Base-by-base conservation (phyloP, 2,888 invertebrate genomes). In the Laothoe populi region DNA sequence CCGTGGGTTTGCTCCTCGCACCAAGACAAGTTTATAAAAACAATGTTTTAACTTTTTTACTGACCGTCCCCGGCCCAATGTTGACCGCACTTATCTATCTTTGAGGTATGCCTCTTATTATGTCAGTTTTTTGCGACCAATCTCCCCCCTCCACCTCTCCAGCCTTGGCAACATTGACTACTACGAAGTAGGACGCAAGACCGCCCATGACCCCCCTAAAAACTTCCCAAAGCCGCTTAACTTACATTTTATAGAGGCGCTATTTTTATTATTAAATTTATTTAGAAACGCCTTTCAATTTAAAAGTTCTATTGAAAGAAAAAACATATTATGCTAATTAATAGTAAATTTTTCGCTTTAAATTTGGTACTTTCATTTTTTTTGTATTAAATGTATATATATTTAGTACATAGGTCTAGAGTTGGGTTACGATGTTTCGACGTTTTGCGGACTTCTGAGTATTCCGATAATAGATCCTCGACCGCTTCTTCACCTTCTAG, bases 61-160 rank as follows among this genome's bases (percentile, higher is more conserved):
- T 23, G 45, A 64, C 85, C 8, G 59, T 88, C 81, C 84, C 5
- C 49, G 63, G 64, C 64, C 74, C 73, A 75, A 77, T 70, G 78
- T 81, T 84, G 83, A 84, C 83, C 86, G 84, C 83, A 86, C 84
- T 86, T 86, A 87, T 84, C 83, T 83, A 76, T 73, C 77, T 71
- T 79, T 78, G 79, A 83, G 83, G 83, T 82, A 83, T 79, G 80
- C 78, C 77, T 72, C 75, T 80, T 87, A 86, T 85, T 83, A 86
- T 82, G 82, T 79, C 80, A 81, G 83, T 83, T 85, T 85, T 83
- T 82, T 84, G 78, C 75, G 69, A 38, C 31, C 60, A 31, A 42
- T 19, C 42, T n/a, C 42, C 31, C 42, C 19, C 42, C 31, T 19
- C 26, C 19, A 24, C 13, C 45, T 0, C n/a, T 35, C 38, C 42